A percentile compares a stretch with the other conserved stretches of the same genome.
These are phyloP conservation scores for Sphenodon punctatus DNA, from an alignment of 2,797 vertebrate genomes.

Conservation along the genomic window DNA sequence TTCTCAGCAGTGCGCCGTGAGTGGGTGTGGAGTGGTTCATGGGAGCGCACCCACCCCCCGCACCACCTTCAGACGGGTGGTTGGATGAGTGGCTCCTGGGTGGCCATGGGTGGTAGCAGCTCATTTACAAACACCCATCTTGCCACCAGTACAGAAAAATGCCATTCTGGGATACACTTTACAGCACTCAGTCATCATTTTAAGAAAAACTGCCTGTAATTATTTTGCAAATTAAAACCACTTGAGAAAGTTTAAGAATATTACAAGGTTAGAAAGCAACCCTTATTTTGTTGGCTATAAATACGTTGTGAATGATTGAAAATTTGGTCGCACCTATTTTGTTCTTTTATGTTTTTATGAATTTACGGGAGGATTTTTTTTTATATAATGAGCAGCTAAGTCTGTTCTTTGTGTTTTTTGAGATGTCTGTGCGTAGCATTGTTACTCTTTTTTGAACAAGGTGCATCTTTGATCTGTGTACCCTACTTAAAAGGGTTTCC, in stretches of 20 bases:
- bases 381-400: not conserved
- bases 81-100: too few species aligned
- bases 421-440: not conserved
- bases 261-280: not conserved
- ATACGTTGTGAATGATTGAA: not conserved
- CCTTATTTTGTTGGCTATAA: not conserved
- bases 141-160: not conserved
- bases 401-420: not conserved
- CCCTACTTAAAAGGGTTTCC: not conserved
- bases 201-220: not conserved
- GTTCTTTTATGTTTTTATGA: not conserved
- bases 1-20: too few species aligned
- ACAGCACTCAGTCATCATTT: not conserved
- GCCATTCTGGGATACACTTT: rapidly evolving
- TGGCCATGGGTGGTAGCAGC: too few species aligned
- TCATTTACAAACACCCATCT: too few species aligned
- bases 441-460: not conserved
- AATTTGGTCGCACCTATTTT: not conserved
- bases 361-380: not conserved
- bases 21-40: too few species aligned
- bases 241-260: not conserved
- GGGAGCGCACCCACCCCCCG: too few species aligned
- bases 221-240: not conserved
- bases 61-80: too few species aligned
- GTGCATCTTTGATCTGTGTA: not conserved